phyloP scores from a whole-genome alignment of 2,113 vertebrate genomes.

The Corvus hawaiiensis region DNA sequence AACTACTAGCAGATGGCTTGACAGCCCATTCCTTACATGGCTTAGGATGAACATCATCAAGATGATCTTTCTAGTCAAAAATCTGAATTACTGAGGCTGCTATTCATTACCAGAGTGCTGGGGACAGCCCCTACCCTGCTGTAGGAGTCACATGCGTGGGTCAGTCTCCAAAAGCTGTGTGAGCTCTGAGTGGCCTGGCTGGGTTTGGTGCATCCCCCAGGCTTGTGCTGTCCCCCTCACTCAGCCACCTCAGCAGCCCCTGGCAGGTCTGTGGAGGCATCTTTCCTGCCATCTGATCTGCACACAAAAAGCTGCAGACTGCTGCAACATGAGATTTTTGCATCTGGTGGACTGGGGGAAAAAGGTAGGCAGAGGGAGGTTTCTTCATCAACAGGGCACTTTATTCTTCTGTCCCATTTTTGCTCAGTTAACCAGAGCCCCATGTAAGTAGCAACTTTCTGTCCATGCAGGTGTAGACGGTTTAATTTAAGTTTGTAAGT shows the following conservation, averaged over 20 bases:
- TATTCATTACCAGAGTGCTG: background rate
- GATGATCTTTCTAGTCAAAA: background rate
- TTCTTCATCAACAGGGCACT: background rate
- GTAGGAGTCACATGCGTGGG: rapidly evolving
- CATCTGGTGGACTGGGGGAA: background rate
- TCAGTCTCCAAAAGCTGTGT: background rate
- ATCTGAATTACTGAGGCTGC: background rate
- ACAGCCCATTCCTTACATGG: background rate
- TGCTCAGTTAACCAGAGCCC: background rate
- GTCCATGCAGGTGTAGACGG: background rate
- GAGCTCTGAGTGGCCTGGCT: background rate
- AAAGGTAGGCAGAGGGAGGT: background rate
- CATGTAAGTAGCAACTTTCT: background rate
- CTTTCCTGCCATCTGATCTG: background rate
- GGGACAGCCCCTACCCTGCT: background rate
- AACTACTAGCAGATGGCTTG: background rate
- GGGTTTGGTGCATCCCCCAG: background rate
- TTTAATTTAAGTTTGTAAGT: background rate
- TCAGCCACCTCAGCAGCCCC: rapidly evolving
- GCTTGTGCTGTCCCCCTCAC: rapidly evolving
- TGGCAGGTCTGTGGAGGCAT: background rate
- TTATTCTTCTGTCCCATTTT: background rate
- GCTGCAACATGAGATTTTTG: background rate
- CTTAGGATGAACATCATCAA: background rate
- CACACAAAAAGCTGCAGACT: background rate